Percentiles rank a stretch among this genome's conserved stretches.
Evolutionary conservation across 1,140 invertebrate species (phyloP).

Genomic region (Caenorhabditis briggsae): DNA sequence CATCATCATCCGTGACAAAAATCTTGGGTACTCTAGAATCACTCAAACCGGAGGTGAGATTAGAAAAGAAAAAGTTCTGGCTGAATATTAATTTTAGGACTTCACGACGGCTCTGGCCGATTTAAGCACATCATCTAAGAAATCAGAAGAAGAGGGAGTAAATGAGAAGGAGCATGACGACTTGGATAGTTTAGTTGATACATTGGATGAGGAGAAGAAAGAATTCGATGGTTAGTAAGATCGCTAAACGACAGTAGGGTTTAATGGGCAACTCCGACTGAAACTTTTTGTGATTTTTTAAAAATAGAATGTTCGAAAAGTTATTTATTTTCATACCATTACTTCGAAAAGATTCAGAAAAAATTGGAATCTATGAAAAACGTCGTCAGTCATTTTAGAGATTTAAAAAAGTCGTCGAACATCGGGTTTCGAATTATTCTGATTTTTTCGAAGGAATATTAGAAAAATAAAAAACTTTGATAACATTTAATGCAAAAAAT

Average conservation of each 20-base stretch:
- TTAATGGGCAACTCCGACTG: no score
- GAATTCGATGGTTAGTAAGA: neutral
- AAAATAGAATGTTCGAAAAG: no score
- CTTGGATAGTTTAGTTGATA: constrained; percentile 14
- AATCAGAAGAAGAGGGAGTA: neutral
- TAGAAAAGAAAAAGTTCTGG: neutral
- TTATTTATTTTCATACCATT: no score
- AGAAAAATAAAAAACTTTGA: no score
- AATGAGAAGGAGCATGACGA: neutral
- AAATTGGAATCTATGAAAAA: no score
- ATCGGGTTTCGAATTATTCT: no score
- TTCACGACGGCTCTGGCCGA: constrained; percentile 52
- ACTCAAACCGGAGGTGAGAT: neutral
- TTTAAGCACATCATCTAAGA: neutral
- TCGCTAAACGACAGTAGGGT: neutral
- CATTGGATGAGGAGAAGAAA: neutral
- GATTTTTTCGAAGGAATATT: no score
- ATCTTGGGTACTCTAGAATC: constrained; percentile 19
- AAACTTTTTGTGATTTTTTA: no score
- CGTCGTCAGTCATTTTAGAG: no score
- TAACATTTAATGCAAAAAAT: no score
- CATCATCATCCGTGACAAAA: neutral
- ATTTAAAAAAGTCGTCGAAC: no score
- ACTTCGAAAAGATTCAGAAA: no score
- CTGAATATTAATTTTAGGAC: constrained; percentile 16